Conservation (phyloP, 2,113 vertebrate species). For the Syngnathus scovelli region DNA sequence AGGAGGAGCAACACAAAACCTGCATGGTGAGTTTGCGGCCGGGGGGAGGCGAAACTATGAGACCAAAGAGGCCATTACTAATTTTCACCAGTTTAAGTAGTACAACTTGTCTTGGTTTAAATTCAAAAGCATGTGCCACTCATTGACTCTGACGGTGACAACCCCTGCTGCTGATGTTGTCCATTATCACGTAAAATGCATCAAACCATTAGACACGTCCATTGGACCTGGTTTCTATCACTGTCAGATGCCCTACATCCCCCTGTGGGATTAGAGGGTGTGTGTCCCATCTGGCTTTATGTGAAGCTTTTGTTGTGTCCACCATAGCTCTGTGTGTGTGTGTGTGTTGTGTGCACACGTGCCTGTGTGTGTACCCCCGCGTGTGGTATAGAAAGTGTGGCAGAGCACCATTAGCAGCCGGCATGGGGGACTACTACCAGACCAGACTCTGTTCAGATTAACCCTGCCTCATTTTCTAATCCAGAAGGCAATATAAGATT, state of each 20-base stretch:
- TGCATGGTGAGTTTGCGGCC: no score
- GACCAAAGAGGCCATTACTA: not conserved
- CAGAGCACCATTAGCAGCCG: conserved; percentile 22
- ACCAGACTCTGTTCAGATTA: conserved; percentile 56
- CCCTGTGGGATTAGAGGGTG: conserved; percentile 18
- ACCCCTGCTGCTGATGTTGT: not conserved
- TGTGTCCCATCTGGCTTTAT: conserved; percentile 23
- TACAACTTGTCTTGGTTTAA: not conserved
- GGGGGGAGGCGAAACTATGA: no score
- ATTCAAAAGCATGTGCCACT: not conserved
- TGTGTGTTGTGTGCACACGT: conserved; percentile 7
- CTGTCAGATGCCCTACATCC: conserved; percentile 12
- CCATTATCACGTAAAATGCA: not conserved
- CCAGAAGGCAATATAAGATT: conserved; percentile 32
- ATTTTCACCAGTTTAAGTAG: not conserved
- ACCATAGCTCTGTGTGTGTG: conserved; percentile 8
- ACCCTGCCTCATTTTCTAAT: conserved; percentile 48
- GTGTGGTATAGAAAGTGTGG: conserved; percentile 16
- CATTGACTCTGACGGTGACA: not conserved
- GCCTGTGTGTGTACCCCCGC: conserved; percentile 1
- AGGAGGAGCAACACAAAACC: not conserved
- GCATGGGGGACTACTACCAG: conserved; percentile 23
- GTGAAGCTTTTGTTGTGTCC: conserved; percentile 15
- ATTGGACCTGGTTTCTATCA: conserved; percentile 1
- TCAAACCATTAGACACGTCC: not conserved